Evolutionary conservation across 1,140 invertebrate genomes (phyloP).

Genomic region (Pectinophora gossypiella): DNA sequence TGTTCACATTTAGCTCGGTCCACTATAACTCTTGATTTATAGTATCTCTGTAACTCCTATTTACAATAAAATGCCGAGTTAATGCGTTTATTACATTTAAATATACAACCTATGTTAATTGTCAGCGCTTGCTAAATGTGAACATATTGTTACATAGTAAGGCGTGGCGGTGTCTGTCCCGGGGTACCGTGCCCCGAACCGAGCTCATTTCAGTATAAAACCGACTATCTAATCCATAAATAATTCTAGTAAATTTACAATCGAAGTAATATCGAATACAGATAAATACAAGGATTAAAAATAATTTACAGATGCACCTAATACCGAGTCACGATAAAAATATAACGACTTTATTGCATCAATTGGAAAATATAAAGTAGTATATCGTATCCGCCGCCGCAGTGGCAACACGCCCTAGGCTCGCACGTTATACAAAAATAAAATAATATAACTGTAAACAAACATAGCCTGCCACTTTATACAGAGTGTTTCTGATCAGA

Average conservation of each 20-base stretch:
- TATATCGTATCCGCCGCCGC: conserved; percentile 9
- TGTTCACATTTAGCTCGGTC: too few species aligned
- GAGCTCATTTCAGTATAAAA: conserved; percentile 33
- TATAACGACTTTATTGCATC: conserved; percentile 33
- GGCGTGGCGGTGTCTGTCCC: too few species aligned
- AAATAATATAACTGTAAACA: background rate
- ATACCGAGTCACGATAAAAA: conserved; percentile 39
- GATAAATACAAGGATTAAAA: conserved; percentile 39
- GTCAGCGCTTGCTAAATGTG: too few species aligned
- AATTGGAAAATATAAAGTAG: conserved; percentile 14
- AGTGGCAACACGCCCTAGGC: conserved; percentile 14
- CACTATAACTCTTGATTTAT: too few species aligned
- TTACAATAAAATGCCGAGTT: too few species aligned
- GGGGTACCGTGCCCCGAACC: too few species aligned
- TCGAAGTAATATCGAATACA: conserved; percentile 34
- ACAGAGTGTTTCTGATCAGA: too few species aligned
- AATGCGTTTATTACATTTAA: too few species aligned
- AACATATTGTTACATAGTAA: too few species aligned
- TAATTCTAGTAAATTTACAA: conserved; percentile 45
- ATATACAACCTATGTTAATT: too few species aligned
- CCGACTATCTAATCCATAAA: conserved; percentile 40
- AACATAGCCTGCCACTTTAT: background rate
- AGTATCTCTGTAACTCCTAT: too few species aligned
- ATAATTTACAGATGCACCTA: conserved; percentile 32
- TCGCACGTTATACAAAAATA: background rate